Evolutionary conservation across 1,140 invertebrate species (phyloP).

Genomic region (Pseudomyrmex sp.): DNA sequence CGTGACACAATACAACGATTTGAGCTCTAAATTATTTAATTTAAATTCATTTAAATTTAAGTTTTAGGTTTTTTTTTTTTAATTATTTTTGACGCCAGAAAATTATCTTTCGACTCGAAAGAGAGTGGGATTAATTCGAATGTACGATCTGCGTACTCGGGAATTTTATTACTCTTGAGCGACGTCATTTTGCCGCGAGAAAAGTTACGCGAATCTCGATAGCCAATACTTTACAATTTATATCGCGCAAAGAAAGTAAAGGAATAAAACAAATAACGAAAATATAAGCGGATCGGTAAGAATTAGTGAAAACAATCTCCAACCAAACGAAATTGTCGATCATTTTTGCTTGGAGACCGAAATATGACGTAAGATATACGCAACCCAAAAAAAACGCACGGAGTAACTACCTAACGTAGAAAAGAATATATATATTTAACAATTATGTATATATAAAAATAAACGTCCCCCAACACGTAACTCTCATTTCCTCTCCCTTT

Average conservation of each 20-base stretch:
- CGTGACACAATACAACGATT: not conserved
- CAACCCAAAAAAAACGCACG: constrained; percentile 17
- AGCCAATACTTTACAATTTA: not conserved
- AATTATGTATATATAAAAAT: constrained; percentile 50
- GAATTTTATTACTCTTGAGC: not conserved
- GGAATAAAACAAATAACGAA: constrained; percentile 10
- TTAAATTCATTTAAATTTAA: not conserved
- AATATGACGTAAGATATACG: not conserved
- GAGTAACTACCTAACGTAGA: constrained; percentile 68
- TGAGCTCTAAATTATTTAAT: constrained; percentile 5
- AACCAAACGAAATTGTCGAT: constrained; percentile 35
- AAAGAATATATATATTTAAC: constrained; percentile 55
- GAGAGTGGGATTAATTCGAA: not conserved
- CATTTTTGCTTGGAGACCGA: constrained; percentile 60
- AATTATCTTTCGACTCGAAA: not conserved
- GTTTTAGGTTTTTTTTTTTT: not conserved
- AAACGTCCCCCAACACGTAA: not conserved
- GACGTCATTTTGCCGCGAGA: constrained; percentile 9
- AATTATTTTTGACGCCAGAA: not conserved
- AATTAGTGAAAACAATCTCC: constrained; percentile 22
- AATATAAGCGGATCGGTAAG: constrained; percentile 20
- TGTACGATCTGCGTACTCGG: not conserved
- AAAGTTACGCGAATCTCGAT: constrained; percentile 1
- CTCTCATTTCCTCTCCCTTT: not conserved
- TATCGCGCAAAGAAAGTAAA: not conserved